These are phyloP conservation scores for Heliconius aoede DNA, from an alignment of 2,888 invertebrate genomes.

Conservation along the genomic window DNA sequence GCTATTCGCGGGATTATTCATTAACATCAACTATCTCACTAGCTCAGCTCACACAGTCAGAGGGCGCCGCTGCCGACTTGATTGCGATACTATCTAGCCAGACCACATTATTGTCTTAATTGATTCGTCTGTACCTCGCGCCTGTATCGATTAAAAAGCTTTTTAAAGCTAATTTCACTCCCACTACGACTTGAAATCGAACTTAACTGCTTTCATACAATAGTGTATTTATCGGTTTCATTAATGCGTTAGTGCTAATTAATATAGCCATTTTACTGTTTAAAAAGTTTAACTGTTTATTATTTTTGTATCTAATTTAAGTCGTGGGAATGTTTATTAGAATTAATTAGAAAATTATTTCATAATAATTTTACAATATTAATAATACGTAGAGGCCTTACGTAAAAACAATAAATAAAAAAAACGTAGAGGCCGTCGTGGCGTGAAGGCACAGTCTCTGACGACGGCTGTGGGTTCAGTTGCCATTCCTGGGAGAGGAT, in stretches of 20 bases:
- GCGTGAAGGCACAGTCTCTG: too few species aligned
- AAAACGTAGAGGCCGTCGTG: too few species aligned
- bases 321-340: too few species aligned
- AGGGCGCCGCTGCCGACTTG: conserved; percentile 8
- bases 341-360: background rate
- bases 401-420: too few species aligned
- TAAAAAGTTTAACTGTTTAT: background rate
- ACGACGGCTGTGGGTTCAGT: too few species aligned
- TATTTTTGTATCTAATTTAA: background rate
- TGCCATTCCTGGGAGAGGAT: too few species aligned
- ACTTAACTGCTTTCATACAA: conserved; percentile 28
- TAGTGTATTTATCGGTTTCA: conserved; percentile 14
- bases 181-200: conserved; percentile 41
- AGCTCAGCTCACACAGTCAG: conserved; percentile 7
- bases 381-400: too few species aligned
- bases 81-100: conserved; percentile 32
- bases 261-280: background rate
- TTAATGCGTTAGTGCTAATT: conserved; percentile 7
- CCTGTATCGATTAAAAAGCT: conserved; percentile 45
- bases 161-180: conserved; percentile 52
- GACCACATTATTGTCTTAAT: conserved; percentile 71
- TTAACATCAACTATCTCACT: background rate
- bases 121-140: conserved; percentile 64
- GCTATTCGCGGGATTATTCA: too few species aligned
- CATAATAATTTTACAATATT: background rate